These are phyloP conservation scores for Nasua narica DNA, from an alignment of 2,797 vertebrate species.

Conservation along the genomic window DNA sequence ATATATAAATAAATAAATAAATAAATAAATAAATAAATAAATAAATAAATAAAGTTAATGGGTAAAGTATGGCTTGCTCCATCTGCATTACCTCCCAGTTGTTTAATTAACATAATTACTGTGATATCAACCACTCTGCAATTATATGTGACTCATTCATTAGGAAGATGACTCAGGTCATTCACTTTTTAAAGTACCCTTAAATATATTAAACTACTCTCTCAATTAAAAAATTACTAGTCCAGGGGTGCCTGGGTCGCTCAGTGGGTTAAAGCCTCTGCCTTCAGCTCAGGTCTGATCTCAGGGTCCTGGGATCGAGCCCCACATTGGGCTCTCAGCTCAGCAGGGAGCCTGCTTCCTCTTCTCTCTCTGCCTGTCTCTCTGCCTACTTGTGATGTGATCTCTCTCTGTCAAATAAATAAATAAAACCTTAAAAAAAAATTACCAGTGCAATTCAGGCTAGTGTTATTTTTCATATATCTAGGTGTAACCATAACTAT, in stretches of 20 bases:
- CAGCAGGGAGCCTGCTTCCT: too few relatives aligned
- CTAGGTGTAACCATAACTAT: neutral
- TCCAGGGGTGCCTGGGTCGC: too few relatives aligned
- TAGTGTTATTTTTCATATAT: neutral
- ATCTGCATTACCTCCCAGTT: neutral
- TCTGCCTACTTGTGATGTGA: too few relatives aligned
- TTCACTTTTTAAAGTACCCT: constrained; percentile 2
- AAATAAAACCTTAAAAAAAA: too few relatives aligned
- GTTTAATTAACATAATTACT: constrained; percentile 24
- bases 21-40: neutral
- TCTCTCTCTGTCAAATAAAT: too few relatives aligned
- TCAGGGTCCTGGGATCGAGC: too few relatives aligned
- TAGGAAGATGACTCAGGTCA: constrained; percentile 3
- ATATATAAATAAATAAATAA: neutral
- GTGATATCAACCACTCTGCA: neutral
- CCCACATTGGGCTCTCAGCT: too few relatives aligned
- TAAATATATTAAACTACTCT: constrained; percentile 25
- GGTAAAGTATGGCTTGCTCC: neutral
- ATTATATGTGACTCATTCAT: constrained; percentile 15
- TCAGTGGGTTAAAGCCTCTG: too few relatives aligned
- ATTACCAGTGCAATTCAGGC: neutral
- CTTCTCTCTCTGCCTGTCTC: too few relatives aligned
- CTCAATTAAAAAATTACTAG: constrained; percentile 17
- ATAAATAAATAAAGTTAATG: neutral
- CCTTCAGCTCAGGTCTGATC: too few relatives aligned